Evolutionary conservation across 1,140 invertebrate genomes (phyloP).

Genomic region (Glomeris maerens): DNA sequence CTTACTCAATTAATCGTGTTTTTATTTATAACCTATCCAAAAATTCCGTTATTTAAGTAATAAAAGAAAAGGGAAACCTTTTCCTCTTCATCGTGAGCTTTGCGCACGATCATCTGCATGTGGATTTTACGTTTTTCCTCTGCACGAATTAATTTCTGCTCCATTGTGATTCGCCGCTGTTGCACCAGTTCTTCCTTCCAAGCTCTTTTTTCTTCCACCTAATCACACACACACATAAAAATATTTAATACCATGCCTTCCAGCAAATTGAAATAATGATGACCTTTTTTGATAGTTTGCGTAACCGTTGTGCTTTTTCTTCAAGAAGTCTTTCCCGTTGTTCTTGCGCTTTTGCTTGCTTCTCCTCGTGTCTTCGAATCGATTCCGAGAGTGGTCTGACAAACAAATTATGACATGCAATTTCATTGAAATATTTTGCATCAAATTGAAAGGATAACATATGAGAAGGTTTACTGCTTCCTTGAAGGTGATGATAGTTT

Average conservation of each 20-base stretch:
- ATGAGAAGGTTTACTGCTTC: constrained; percentile 42
- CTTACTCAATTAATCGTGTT: no score
- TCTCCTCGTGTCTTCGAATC: constrained; percentile 50
- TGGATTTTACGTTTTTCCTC: constrained; percentile 76
- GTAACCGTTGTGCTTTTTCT: constrained; percentile 68
- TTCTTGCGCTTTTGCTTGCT: constrained; percentile 55
- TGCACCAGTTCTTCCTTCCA: constrained; percentile 73
- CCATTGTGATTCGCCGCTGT: constrained; percentile 66
- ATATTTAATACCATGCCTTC: background rate
- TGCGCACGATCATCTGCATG: constrained; percentile 66
- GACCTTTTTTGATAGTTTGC: constrained; percentile 67
- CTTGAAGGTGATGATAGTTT: constrained; percentile 82
- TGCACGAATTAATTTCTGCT: constrained; percentile 70
- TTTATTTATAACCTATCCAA: no score
- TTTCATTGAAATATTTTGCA: background rate
- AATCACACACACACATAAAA: background rate
- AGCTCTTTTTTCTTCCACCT: constrained; percentile 75
- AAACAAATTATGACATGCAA: background rate
- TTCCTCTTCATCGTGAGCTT: constrained; percentile 93
- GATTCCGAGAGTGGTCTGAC: constrained; percentile 45
- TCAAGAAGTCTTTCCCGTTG: constrained; percentile 56
- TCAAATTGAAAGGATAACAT: background rate
- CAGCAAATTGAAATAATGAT: background rate
- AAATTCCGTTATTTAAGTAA: no score
- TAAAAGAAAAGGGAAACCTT: constrained; percentile 39